Evolutionary conservation across 2,888 invertebrate genomes (phyloP).

Genomic region (Polyommatus icarus): DNA sequence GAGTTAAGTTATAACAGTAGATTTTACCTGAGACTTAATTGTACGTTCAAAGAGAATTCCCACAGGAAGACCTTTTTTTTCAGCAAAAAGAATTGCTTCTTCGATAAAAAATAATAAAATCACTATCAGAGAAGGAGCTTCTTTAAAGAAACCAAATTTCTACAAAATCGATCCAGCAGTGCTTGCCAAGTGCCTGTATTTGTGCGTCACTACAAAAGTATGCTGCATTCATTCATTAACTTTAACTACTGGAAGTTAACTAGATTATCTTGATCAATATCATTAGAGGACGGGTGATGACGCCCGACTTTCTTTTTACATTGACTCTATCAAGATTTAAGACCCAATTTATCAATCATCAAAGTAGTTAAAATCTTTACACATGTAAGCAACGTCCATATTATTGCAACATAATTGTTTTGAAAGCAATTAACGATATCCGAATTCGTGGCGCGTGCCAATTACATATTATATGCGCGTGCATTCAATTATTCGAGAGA

Average conservation of each 20-base stretch:
- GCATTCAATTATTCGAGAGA: slow-evolving; percentile 58
- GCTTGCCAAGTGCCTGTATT: not conserved
- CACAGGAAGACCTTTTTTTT: no score
- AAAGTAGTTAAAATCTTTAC: not conserved
- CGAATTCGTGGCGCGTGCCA: slow-evolving; percentile 58
- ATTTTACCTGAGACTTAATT: not conserved
- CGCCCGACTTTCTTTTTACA: not conserved
- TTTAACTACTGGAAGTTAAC: not conserved
- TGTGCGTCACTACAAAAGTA: not conserved
- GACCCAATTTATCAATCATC: not conserved
- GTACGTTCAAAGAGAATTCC: no score
- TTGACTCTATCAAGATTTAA: no score
- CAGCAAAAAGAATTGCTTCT: no score
- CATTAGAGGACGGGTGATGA: not conserved
- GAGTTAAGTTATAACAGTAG: not conserved
- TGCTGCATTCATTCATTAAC: not conserved
- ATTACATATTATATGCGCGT: slow-evolving; percentile 57
- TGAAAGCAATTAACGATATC: slow-evolving; percentile 46
- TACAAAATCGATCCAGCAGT: not conserved
- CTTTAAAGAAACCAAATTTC: no score
- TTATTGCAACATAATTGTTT: slow-evolving; percentile 2
- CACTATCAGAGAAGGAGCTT: no score
- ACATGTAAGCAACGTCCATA: not conserved
- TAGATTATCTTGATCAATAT: not conserved
- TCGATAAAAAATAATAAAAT: no score